A percentile compares a stretch with the other conserved stretches of the same genome.
Evolutionary conservation across 1,140 invertebrate species (phyloP).

Genomic region (Antheraea mylitta): DNA sequence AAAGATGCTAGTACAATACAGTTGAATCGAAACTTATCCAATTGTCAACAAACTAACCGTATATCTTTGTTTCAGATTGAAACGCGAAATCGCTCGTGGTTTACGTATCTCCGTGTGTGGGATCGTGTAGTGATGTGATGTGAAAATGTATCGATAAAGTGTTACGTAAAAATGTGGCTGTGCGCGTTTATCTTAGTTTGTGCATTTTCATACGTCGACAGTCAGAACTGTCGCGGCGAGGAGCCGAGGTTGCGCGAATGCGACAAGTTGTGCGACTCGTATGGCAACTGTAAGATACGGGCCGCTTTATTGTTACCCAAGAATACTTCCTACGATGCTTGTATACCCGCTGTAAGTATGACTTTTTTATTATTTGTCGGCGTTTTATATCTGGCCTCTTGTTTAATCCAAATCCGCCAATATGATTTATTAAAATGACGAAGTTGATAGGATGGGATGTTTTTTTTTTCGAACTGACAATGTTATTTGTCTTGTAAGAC

Average conservation of each 20-base stretch:
- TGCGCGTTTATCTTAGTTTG: slow-evolving; percentile 37
- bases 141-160: slow-evolving; percentile 33
- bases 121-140: slow-evolving; percentile 20
- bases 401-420: no score
- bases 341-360: slow-evolving; percentile 69
- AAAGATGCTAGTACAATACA: background rate
- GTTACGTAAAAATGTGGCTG: slow-evolving; percentile 41
- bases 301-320: slow-evolving; percentile 79
- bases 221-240: slow-evolving; percentile 67
- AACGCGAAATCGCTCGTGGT: slow-evolving; percentile 22
- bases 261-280: slow-evolving; percentile 72
- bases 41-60: background rate
- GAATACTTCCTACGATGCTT: slow-evolving; percentile 73
- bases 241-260: slow-evolving; percentile 62
- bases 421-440: no score
- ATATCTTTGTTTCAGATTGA: slow-evolving; percentile 41
- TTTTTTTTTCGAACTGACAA: no score
- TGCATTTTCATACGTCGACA: slow-evolving; percentile 10
- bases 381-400: no score
- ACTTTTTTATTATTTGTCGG: background rate
- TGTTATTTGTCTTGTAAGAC: no score
- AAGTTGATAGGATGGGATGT: no score
- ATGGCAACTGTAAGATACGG: slow-evolving; percentile 73
- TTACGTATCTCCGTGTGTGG: slow-evolving; percentile 7
- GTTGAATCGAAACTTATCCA: background rate